These are phyloP conservation scores for Hyperopisus bebe DNA, from an alignment of 2,113 vertebrate genomes.

Conservation along the genomic window DNA sequence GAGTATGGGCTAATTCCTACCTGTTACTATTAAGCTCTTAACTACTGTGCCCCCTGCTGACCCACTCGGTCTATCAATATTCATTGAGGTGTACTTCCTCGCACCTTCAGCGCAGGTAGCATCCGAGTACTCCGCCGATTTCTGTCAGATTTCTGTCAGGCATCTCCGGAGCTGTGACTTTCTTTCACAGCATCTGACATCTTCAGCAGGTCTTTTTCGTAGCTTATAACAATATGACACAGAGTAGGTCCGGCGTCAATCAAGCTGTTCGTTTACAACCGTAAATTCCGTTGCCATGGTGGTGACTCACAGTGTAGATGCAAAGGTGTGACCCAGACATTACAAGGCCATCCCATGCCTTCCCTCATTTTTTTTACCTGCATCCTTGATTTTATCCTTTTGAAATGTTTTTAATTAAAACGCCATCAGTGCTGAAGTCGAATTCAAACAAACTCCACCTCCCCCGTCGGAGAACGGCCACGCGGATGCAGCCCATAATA, in stretches of 20 bases:
- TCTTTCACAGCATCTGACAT: neutral
- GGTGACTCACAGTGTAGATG: neutral
- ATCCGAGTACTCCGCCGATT: neutral
- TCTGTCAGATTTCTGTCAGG: neutral
- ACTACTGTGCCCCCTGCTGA: neutral
- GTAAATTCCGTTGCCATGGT: neutral
- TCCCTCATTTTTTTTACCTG: neutral
- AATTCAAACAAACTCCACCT: neutral
- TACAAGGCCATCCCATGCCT: neutral
- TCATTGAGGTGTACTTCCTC: neutral
- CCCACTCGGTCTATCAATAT: neutral
- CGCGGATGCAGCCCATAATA: neutral
- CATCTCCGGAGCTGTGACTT: neutral
- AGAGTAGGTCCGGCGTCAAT: neutral
- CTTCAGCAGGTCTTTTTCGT: neutral
- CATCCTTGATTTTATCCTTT: constrained; percentile 12
- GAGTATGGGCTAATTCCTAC: neutral
- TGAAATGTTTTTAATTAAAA: constrained; percentile 9
- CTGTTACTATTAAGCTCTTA: neutral
- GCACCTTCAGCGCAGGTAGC: neutral
- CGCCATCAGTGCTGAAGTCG: neutral
- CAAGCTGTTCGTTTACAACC: neutral
- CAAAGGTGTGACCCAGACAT: neutral
- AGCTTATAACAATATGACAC: neutral
- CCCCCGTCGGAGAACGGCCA: neutral